Evolutionary conservation across 2,113 vertebrate genomes (phyloP).

Genomic region (Pitta sordida): DNA sequence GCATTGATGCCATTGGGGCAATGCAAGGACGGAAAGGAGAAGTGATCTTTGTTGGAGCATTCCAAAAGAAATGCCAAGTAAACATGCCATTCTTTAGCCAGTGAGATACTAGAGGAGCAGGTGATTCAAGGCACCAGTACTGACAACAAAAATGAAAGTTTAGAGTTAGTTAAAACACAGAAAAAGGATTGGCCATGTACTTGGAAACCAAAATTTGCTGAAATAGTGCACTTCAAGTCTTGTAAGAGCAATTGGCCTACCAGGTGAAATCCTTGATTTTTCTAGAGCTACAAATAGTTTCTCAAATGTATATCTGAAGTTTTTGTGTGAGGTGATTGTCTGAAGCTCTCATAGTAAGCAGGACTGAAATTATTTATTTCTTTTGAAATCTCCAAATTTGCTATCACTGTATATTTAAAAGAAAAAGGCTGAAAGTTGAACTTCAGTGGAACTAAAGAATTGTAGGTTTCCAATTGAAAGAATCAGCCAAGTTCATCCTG

Average conservation of each 20-base stretch:
- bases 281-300: not conserved
- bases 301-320: not conserved
- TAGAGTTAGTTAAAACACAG: not conserved
- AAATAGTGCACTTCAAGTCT: not conserved
- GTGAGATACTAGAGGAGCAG: not conserved
- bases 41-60: too few relatives aligned
- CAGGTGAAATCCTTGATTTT: not conserved
- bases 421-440: not conserved
- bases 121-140: not conserved
- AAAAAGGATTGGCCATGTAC: not conserved
- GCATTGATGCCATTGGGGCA: fast-evolving
- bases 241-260: not conserved
- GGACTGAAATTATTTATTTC: not conserved
- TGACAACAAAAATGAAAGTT: not conserved
- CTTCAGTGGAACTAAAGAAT: not conserved
- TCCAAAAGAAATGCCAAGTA: too few relatives aligned
- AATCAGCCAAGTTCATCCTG: not conserved
- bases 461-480: not conserved
- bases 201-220: not conserved
- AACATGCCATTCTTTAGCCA: not conserved
- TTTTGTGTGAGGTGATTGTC: not conserved
- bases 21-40: too few relatives aligned
- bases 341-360: not conserved
- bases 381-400: not conserved
- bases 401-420: not conserved